Evolutionary conservation across 2,888 invertebrate species (phyloP).

Genomic region (Deilephila porcellus): DNA sequence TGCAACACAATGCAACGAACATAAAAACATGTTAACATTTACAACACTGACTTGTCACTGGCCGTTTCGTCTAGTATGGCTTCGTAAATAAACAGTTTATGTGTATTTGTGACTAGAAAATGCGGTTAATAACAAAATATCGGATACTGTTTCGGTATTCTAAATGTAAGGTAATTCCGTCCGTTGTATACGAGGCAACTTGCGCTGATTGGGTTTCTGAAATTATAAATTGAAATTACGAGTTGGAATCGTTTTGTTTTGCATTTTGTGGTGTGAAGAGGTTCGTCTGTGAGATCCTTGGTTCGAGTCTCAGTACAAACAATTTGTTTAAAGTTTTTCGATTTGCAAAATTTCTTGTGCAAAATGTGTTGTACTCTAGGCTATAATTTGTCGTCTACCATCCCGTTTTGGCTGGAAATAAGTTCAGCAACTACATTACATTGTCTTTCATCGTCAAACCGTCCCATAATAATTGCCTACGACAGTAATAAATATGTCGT

Average conservation of each 20-base stretch:
- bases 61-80: slow-evolving; percentile 7
- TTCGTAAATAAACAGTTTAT: slow-evolving; percentile 18
- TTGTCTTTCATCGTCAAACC: too few relatives aligned
- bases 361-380: too few relatives aligned
- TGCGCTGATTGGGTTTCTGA: not conserved
- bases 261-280: too few relatives aligned
- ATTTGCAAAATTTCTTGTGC: too few relatives aligned
- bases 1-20: slow-evolving; percentile 19
- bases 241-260: not conserved
- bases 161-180: not conserved
- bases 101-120: not conserved
- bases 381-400: too few relatives aligned
- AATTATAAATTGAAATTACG: not conserved
- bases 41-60: slow-evolving; percentile 12
- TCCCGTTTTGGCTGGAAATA: too few relatives aligned
- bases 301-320: too few relatives aligned
- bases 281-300: too few relatives aligned
- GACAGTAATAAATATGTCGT: too few relatives aligned
- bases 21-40: slow-evolving; percentile 23
- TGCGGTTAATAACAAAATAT: slow-evolving; percentile 23
- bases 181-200: not conserved
- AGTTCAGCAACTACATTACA: too few relatives aligned
- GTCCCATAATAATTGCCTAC: too few relatives aligned
- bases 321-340: too few relatives aligned
- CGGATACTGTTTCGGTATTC: not conserved